These are phyloP conservation scores for Rhinoraja longicauda DNA, from an alignment of 2,797 vertebrate species.

Conservation along the genomic window DNA sequence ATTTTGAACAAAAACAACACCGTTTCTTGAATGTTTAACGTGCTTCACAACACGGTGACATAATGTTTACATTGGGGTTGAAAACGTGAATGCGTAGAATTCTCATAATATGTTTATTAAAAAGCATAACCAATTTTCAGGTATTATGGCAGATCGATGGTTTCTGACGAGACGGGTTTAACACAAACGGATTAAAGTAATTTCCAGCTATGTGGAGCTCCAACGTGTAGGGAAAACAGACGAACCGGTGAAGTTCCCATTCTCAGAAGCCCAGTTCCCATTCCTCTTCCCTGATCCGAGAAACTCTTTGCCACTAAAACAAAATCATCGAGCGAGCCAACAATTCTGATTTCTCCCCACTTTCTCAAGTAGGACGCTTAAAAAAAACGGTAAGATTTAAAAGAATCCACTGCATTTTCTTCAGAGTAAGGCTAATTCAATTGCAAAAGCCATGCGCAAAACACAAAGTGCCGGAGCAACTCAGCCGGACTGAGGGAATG, in stretches of 20 bases:
- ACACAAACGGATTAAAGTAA: background rate
- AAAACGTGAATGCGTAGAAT: background rate
- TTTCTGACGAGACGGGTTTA: background rate
- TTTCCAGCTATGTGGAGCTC: background rate
- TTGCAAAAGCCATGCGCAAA: background rate
- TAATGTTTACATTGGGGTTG: background rate
- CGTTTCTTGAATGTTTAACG: background rate
- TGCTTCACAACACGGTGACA: background rate
- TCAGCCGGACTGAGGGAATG: no score
- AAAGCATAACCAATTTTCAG: background rate
- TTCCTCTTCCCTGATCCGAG: no score
- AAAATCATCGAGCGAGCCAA: background rate
- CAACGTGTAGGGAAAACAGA: no score
- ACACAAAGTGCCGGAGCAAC: no score
- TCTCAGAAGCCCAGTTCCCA: background rate
- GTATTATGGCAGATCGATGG: background rate
- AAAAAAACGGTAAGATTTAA: background rate
- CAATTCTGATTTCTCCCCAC: background rate
- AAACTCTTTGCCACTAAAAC: background rate
- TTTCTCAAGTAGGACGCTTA: background rate
- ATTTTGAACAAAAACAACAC: background rate
- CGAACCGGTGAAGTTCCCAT: background rate
- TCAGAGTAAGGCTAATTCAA: background rate
- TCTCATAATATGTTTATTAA: background rate
- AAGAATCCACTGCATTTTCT: background rate